Conservation (phyloP, 64 coral and sea anemone species). For the Cladopsammia gracilis region DNA sequence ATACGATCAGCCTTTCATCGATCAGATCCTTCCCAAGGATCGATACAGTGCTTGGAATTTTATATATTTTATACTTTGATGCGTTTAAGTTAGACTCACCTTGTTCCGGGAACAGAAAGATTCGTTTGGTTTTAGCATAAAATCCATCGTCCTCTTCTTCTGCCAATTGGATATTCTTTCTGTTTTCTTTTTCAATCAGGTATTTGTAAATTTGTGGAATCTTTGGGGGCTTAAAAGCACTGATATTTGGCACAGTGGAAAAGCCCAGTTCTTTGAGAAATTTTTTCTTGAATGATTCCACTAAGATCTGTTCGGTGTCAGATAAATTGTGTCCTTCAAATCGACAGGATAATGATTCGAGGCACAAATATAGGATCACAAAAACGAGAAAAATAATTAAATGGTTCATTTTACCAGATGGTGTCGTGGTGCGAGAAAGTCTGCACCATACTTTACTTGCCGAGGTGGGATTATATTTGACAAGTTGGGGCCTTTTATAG, state of each 20-base stretch:
- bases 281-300: constrained; percentile 36
- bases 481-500: neutral
- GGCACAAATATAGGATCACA: neutral
- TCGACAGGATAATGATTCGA: neutral
- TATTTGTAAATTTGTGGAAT: constrained; percentile 11
- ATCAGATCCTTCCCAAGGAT: no score
- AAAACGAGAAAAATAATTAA: constrained; percentile 15
- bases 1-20: no score
- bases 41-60: no score
- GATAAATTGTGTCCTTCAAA: neutral
- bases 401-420: constrained; percentile 15
- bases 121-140: neutral
- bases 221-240: neutral
- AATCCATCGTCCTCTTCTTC: neutral
- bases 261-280: constrained; percentile 30
- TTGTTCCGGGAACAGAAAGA: constrained; percentile 27
- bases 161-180: neutral
- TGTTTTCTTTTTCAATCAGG: constrained; percentile 5
- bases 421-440: neutral
- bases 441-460: no score
- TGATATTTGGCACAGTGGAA: constrained; percentile 1
- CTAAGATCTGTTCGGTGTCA: neutral
- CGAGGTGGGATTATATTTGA: constrained; percentile 5
- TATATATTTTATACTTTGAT: no score
- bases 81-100: neutral